Percentiles rank a stretch among this genome's conserved stretches.
phyloP scores from a whole-genome alignment of 2,113 vertebrate genomes.

The Cochlearius cochlearius region DNA sequence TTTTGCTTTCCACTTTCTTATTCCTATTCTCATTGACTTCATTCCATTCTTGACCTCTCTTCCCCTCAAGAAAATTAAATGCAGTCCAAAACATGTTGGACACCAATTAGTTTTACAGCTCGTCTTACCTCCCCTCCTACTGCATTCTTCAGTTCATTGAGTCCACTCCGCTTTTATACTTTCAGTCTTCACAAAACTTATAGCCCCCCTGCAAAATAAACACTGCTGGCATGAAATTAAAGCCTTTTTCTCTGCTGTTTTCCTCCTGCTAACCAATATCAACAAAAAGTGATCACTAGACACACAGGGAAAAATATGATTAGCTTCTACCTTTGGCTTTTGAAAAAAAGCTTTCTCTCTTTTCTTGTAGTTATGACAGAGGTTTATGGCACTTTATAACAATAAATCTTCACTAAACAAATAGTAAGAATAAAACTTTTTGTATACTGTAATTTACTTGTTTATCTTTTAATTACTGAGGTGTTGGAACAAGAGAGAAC shows the following conservation, averaged over 20 bases:
- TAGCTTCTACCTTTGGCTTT: neutral
- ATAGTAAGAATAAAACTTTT: neutral
- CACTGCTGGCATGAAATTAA: constrained; percentile 31
- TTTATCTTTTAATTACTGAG: neutral
- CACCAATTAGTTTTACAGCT: constrained; percentile 77
- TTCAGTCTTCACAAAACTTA: constrained; percentile 1
- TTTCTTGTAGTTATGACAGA: neutral
- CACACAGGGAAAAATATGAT: neutral
- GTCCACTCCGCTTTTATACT: neutral
- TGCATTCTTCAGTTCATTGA: constrained; percentile 69
- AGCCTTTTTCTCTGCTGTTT: constrained; percentile 14
- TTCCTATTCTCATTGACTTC: constrained; percentile 76
- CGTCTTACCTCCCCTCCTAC: constrained; percentile 61
- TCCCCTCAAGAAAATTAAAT: constrained; percentile 79
- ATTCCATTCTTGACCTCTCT: constrained; percentile 83
- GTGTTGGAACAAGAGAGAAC: neutral
- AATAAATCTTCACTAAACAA: neutral
- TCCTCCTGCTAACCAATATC: neutral
- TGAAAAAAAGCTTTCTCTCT: neutral
- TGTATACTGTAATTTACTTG: neutral
- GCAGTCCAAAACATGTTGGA: constrained; percentile 72
- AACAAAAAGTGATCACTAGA: neutral
- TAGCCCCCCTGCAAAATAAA: constrained; percentile 25
- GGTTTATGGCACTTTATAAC: neutral
- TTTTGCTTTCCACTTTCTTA: constrained; percentile 73